Conservation (phyloP, 2,797 vertebrate genomes). For the Lophotriccus pileatus region DNA sequence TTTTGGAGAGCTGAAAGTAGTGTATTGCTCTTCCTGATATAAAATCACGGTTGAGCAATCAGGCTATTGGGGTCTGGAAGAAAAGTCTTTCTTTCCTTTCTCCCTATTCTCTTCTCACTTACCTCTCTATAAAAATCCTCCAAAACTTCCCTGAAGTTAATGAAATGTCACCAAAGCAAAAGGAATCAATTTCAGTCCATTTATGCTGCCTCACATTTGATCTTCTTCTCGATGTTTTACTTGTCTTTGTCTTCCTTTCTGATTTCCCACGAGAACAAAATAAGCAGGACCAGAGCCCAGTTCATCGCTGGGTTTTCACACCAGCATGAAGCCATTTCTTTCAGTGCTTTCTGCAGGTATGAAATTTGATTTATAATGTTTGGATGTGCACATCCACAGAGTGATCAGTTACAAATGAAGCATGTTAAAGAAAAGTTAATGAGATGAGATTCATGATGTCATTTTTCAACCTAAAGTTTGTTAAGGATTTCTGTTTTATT, state of each 20-base stretch:
- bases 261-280: conserved; percentile 35
- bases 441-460: background rate
- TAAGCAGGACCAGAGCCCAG: background rate
- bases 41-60: conserved; percentile 20
- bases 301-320: background rate
- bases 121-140: background rate
- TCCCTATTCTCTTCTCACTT: background rate
- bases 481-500: background rate
- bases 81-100: background rate
- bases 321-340: background rate
- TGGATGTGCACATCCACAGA: background rate
- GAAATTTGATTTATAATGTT: conserved; percentile 1
- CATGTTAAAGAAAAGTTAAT: background rate
- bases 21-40: background rate
- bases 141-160: conserved; percentile 45
- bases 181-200: conserved; percentile 50
- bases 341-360: background rate
- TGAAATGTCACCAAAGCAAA: conserved; percentile 56
- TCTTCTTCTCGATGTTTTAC: conserved; percentile 34
- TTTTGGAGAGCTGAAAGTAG: background rate
- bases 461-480: background rate
- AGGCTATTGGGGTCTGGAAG: background rate
- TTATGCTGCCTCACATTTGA: conserved; percentile 55
- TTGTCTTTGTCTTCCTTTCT: conserved; percentile 35
- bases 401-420: background rate